phyloP scores from a whole-genome alignment of 2,797 vertebrate species.

The Molossus molossus region DNA sequence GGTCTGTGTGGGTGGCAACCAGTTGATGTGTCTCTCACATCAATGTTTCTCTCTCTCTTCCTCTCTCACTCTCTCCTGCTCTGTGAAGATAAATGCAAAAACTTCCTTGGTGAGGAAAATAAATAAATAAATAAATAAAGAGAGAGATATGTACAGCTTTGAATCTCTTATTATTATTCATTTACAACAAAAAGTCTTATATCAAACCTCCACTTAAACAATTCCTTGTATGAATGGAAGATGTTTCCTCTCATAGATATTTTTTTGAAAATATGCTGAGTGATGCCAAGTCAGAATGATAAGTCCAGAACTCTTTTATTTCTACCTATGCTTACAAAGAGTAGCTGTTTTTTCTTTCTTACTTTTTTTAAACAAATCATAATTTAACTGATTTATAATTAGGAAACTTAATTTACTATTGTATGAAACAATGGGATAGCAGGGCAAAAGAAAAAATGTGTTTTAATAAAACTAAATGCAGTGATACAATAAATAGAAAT shows the following conservation, averaged over 20 bases:
- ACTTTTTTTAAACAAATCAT: not conserved
- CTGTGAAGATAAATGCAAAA: too few species aligned
- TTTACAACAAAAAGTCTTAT: not conserved
- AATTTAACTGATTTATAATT: not conserved
- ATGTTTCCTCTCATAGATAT: not conserved
- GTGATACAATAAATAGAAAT: not conserved
- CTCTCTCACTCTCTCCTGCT: too few species aligned
- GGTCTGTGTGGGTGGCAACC: too few species aligned
- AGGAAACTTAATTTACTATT: conserved; percentile 17
- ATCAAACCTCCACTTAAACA: not conserved
- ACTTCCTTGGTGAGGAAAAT: too few species aligned
- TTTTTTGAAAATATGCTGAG: not conserved
- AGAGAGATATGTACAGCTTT: not conserved
- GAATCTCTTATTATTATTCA: not conserved
- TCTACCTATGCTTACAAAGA: not conserved
- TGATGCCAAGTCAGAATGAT: not conserved
- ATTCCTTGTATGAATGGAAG: not conserved
- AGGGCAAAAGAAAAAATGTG: not conserved
- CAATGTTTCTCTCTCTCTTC: too few species aligned
- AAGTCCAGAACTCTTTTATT: not conserved
- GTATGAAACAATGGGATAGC: conserved; percentile 22
- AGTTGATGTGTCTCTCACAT: too few species aligned
- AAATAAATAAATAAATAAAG: too few species aligned
- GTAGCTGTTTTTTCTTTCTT: too few species aligned
- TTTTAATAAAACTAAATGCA: conserved; percentile 34